Percentiles rank a stretch among this genome's conserved stretches.
These are phyloP conservation scores for Dexiosoma caninum DNA, from an alignment of 2,888 invertebrate species.

Conservation along the genomic window DNA sequence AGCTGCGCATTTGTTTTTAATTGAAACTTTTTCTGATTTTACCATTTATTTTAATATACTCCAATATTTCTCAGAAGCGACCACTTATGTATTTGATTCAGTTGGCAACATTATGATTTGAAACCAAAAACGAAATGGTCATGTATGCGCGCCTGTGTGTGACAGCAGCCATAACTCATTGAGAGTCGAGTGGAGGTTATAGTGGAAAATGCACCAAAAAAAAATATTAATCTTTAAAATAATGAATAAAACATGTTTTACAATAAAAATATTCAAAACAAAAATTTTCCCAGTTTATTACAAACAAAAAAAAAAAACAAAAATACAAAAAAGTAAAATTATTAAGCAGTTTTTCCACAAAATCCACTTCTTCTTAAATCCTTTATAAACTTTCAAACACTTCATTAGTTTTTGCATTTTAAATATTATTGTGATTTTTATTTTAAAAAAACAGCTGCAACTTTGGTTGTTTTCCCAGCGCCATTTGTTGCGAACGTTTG, in stretches of 20 bases:
- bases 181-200: neutral
- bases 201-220: neutral
- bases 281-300: no score
- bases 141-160: constrained; percentile 1
- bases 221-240: neutral
- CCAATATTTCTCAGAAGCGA: no score
- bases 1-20: no score
- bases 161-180: constrained; percentile 40
- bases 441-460: neutral
- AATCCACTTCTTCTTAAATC: constrained; percentile 11
- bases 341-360: constrained; percentile 5
- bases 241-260: constrained; percentile 8
- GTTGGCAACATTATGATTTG: constrained; percentile 17
- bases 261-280: neutral
- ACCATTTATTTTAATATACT: no score
- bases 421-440: constrained; percentile 15
- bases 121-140: neutral
- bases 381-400: constrained; percentile 6
- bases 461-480: constrained; percentile 9
- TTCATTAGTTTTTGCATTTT: constrained; percentile 34
- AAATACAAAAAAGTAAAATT: neutral
- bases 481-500: constrained; percentile 3
- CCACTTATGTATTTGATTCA: neutral
- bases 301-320: no score
- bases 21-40: no score